Evolutionary conservation across 2,888 invertebrate genomes (phyloP), one percentile per base, ranked within the genome.

Genomic region (Xylota sylvarum): DNA sequence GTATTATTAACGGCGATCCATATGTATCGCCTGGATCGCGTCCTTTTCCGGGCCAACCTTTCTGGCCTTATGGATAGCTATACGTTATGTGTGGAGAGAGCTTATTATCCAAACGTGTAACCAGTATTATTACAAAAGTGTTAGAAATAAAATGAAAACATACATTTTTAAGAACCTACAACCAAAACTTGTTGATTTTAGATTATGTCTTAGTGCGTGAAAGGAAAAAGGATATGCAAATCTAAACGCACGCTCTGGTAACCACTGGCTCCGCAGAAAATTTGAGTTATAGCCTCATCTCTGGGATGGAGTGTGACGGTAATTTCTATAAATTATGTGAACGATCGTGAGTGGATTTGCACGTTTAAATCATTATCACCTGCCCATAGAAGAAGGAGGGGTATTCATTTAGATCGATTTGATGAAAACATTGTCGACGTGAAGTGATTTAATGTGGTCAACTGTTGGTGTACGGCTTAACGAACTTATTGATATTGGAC

Each of bases 401-500:
- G 17, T 32, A 35, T 23, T 17, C 5, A 50, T 73, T 50, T 56
- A 55, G 37, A 69, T 62, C 30, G 43, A 40, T 78, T 67, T 60
- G 23, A 4, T 40, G 17, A n/a, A 37, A 37, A 67, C 27, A 48
- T 70, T 5, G 23, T 9, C 30, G 35, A 56, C 74, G 84, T 84
- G 74, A 48, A 56, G n/a, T 50, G 74, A 79, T 64, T 79, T 10
- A 14, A 56, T 67, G 43, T 67, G 17, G 6, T 0, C 30, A 10
- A 55, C 4, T 5, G 23, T 40, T 17, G 10, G 12, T 40, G 30
- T 50, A 52, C 50, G 69, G 81, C 67, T 74, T 62, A 76, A 69
- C 56, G 62, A 81, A 74, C 81, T 81, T 23, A 81, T 81, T 76
- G 40, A 5, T n/a, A 81, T 81, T 81, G 73, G 17, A 23, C 32